Evolutionary conservation across 2,888 invertebrate species (phyloP).

Genomic region (Apocheima hispidaria): DNA sequence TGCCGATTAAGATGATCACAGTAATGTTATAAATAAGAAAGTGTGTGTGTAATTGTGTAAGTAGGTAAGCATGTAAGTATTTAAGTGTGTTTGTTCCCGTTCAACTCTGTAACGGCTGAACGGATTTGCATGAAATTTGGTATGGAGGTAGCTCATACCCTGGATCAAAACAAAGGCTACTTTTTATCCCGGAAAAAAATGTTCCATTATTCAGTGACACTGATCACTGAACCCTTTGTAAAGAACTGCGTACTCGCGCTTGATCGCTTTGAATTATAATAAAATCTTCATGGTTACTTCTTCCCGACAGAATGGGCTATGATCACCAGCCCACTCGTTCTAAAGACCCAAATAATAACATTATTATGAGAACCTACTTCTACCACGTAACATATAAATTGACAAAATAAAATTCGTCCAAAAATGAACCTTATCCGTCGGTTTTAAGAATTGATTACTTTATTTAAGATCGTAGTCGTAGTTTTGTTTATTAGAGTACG

Average conservation of each 20-base stretch:
- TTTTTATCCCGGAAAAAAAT: too few relatives aligned
- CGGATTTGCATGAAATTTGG: too few relatives aligned
- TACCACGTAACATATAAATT: constrained; percentile 41
- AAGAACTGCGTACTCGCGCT: constrained; percentile 42
- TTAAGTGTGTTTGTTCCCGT: too few relatives aligned
- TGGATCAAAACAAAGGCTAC: too few relatives aligned
- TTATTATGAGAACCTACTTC: constrained; percentile 72
- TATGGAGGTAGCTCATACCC: too few relatives aligned
- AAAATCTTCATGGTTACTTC: constrained; percentile 72
- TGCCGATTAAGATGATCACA: too few relatives aligned
- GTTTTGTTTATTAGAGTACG: constrained; percentile 65
- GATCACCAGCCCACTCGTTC: constrained; percentile 78
- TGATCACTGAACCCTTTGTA: constrained; percentile 33
- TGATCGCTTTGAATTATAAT: constrained; percentile 55
- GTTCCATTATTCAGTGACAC: too few relatives aligned
- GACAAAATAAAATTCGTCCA: constrained; percentile 24
- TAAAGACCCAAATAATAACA: constrained; percentile 78
- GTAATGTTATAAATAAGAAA: too few relatives aligned
- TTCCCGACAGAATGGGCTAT: constrained; percentile 73
- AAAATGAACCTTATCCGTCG: constrained; percentile 48
- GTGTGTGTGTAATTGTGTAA: too few relatives aligned
- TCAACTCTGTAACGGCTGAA: too few relatives aligned
- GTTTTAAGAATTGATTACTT: constrained; percentile 30
- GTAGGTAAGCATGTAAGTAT: too few relatives aligned
- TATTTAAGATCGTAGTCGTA: constrained; percentile 31